phyloP scores from a whole-genome alignment of 2,113 vertebrate species.

The Rhinolophus sinicus region DNA sequence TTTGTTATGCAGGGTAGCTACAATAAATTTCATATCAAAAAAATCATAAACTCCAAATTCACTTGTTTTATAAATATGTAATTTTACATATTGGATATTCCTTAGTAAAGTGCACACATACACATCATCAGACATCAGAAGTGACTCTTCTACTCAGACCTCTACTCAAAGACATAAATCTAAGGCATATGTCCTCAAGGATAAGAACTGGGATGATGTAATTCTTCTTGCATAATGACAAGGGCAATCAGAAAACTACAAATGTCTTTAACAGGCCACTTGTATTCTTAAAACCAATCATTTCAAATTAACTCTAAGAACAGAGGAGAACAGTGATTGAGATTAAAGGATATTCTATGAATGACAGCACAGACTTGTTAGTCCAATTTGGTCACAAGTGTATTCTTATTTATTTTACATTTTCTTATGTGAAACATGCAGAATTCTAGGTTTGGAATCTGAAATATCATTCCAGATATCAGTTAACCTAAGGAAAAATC shows the following conservation, averaged over 20 bases:
- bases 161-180: neutral
- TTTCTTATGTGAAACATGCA: neutral
- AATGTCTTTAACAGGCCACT: neutral
- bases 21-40: neutral
- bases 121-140: neutral
- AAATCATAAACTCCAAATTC: neutral
- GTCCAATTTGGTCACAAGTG: neutral
- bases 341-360: neutral
- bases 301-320: neutral
- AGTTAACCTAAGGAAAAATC: neutral
- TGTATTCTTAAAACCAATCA: neutral
- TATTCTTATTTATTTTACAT: neutral
- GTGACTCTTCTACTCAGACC: neutral
- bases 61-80: neutral
- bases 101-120: neutral
- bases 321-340: neutral
- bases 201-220: neutral
- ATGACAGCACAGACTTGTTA: neutral
- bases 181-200: neutral
- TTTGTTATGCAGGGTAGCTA: neutral
- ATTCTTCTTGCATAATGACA: neutral
- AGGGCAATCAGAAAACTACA: neutral
- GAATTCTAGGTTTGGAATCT: neutral
- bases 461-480: neutral
- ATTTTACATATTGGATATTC: neutral